Conservation (phyloP, 2,888 invertebrate species). For the Euclidia mi region DNA sequence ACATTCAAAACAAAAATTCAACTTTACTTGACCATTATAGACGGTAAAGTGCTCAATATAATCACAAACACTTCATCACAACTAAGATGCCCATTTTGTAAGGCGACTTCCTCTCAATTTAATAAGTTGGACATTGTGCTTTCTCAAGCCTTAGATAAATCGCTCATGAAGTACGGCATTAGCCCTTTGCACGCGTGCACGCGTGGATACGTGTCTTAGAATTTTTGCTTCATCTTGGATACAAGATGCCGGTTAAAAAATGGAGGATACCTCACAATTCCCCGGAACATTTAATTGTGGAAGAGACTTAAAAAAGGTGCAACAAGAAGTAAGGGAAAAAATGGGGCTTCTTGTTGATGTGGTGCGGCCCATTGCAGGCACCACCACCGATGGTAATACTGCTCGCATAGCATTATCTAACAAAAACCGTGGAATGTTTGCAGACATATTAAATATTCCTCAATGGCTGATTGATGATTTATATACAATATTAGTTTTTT, state of each 20-base stretch:
- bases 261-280: background rate
- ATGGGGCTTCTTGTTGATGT: conserved; percentile 3
- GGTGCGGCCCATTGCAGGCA: background rate
- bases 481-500: background rate
- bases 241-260: background rate
- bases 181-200: no score
- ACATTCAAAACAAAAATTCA: no score
- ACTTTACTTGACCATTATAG: no score
- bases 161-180: no score
- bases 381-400: conserved; percentile 6
- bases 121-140: no score
- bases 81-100: no score
- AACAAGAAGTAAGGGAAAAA: background rate
- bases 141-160: no score
- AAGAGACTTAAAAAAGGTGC: background rate
- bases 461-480: conserved; percentile 1
- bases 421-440: background rate
- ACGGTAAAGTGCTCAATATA: no score
- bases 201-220: no score
- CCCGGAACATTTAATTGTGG: background rate
- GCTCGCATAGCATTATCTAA: background rate
- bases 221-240: background rate
- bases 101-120: no score
- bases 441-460: background rate
- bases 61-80: no score